These are phyloP conservation scores for Ganaspis sp. DNA, from an alignment of 1,140 invertebrate species.

Conservation along the genomic window DNA sequence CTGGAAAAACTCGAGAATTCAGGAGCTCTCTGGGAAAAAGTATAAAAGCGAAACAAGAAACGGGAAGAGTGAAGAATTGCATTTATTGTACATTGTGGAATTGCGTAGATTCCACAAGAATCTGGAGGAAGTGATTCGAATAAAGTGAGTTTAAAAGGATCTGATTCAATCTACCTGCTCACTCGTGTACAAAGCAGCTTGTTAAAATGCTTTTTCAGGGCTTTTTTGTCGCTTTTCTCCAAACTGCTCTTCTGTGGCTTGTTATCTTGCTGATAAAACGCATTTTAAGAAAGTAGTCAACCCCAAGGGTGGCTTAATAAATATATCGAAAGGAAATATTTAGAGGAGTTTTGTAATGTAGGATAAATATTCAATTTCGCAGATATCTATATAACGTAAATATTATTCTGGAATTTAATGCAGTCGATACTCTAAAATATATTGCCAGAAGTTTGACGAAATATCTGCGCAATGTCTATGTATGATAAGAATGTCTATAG, in stretches of 20 bases:
- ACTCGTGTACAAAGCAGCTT: slow-evolving; percentile 19
- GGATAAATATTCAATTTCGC: no score
- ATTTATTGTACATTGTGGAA: slow-evolving; percentile 5
- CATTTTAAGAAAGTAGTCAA: not conserved
- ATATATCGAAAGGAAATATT: no score
- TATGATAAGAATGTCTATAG: no score
- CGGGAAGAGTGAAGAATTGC: not conserved
- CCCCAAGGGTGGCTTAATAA: not conserved
- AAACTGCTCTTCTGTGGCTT: not conserved
- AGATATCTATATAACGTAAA: no score
- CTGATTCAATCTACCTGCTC: not conserved
- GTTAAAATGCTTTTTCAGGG: slow-evolving; percentile 4
- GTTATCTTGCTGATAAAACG: slow-evolving; percentile 7
- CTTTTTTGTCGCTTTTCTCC: not conserved
- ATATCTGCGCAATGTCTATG: no score
- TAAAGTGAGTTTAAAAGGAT: not conserved
- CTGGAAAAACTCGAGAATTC: not conserved
- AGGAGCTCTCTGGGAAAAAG: not conserved
- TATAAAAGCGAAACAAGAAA: slow-evolving; percentile 28
- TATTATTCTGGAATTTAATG: no score
- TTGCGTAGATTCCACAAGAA: slow-evolving; percentile 36
- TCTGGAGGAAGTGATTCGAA: not conserved
- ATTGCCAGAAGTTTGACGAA: no score
- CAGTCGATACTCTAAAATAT: no score
- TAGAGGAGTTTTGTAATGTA: no score